Percentiles rank a stretch among this genome's conserved stretches.
Conservation (phyloP, 2,888 invertebrate genomes). For the Seira sanloemensis region DNA sequence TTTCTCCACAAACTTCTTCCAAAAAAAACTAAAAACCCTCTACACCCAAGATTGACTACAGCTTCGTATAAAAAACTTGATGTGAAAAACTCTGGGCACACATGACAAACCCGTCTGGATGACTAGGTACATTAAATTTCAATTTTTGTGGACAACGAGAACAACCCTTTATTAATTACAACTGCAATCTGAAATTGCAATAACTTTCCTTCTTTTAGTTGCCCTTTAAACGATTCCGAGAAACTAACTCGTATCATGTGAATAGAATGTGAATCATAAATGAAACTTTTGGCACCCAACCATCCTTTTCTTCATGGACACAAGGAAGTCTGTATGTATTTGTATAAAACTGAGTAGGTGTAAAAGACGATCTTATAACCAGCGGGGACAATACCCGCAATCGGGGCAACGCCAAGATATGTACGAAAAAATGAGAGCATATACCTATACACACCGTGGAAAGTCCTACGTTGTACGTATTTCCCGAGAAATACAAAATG, state of each 20-base stretch:
- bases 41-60: too few species aligned
- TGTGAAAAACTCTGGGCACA: slow-evolving; percentile 56
- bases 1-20: neutral
- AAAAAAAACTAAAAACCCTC: too few species aligned
- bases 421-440: neutral
- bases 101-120: slow-evolving; percentile 58
- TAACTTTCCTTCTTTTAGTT: neutral
- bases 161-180: neutral
- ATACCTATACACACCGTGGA: neutral
- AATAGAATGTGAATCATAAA: neutral
- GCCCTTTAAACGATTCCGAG: neutral
- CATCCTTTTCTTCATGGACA: neutral
- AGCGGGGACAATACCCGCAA: slow-evolving; percentile 59
- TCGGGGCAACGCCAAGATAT: slow-evolving; percentile 54
- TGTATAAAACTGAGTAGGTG: neutral
- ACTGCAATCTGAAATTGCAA: neutral
- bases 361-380: neutral
- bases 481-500: neutral
- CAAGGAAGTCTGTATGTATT: too few species aligned
- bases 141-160: neutral
- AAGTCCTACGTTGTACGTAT: neutral
- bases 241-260: neutral
- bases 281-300: neutral
- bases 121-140: slow-evolving; percentile 51
- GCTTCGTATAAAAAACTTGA: slow-evolving; percentile 51